Base-by-base conservation (phyloP, 2,888 invertebrate species). In the Lepidochitona cinerea region DNA sequence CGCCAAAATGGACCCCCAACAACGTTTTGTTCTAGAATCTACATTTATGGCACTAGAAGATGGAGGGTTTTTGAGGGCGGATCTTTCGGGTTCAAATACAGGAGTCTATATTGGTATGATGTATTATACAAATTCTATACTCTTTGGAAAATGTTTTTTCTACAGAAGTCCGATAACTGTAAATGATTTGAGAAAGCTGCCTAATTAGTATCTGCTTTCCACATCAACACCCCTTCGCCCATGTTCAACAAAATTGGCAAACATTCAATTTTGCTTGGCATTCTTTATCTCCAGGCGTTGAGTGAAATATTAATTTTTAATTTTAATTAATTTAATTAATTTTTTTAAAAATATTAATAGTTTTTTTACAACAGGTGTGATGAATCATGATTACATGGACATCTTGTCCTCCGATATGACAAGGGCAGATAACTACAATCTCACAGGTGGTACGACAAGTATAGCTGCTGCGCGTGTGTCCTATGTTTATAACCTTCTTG, bases 1-100 rank as follows among this genome's bases (percentile, higher is more conserved):
- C 6, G 73, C 66, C 0, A 49, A 76, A 68, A 81, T 84, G 73
- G 85, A 85, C 71, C 85, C 84, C n/a, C 85, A 85, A 73, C 85
- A 85, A 53, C 70, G 80, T 12, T 79, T 79, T 54, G 78, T 81
- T 18, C 71, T 85, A n/a, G 85, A 85, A 32, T 82, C 83, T 71
- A 75, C 75, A 5, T 79, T 79, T 36, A 76, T 75, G 78, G 78
- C 78, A 18, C 36, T 78, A 41, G 78, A 76, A 35, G 72, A 76
- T 68, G 78, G 71, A 1, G 78, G 78, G 1, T 72, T 78, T 29
- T 70, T 73, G 0, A 36, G 71, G 52, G 73, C 36, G 23, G 52
- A 75, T 3, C 33, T 81, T 6, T 53, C 68, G 37, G 79, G 79
- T 1, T 68, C 77, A 2, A 66, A 73, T 5, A 82, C 82, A 14